Base-by-base conservation (phyloP, 2,888 invertebrate species). In the Eupithecia vulgata region DNA sequence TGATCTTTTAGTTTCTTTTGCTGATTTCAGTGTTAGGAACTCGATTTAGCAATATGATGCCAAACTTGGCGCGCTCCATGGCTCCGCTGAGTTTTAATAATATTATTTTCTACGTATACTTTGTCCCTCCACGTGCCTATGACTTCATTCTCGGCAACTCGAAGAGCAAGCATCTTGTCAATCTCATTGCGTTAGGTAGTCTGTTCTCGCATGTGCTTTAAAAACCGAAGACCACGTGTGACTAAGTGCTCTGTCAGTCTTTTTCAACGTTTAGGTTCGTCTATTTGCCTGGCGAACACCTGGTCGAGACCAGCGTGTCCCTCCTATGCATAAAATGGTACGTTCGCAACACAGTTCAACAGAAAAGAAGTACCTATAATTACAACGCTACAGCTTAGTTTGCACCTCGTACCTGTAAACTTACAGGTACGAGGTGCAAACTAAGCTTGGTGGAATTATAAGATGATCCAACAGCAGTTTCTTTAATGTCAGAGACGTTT, bases 61-160 rank as follows among this genome's bases (percentile, higher is more conserved):
- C 8, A 7, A 37, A 0, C 8, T 7, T 37, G 7, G 37, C 37
- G 37, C 37, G 37, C 37, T 37, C 37, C 37, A 37, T 37, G 37
- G 8, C 37, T 35, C 35, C 7, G n/a, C 8, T 8, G 37, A 2
- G 40, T 30, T 30, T 30, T 40, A 93, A 66, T 81, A 75, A n/a
- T 45, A 45, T 17, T n/a, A 59, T 25, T 57, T 8, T 17, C 25
- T 13, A 25, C 5, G 25, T 57, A 57, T 3, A 45, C n/a, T 15
- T 1, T 42, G 1, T 42, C 15, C 42, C 42, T 42, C 15, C 42
- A n/a, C 40, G 40, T 2, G 12, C 40, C 0, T 12, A 40, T 1
- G n/a, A 15, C 42, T 42, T 5, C 15, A 42, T 15, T 42, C 45
- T n/a, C 6, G 7, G 6, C n/a, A 45, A 15, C 15, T 42, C 15